Evolutionary conservation across 2,797 vertebrate species (phyloP), one percentile per base, ranked within the genome.

Genomic region (Gorsachius magnificus): DNA sequence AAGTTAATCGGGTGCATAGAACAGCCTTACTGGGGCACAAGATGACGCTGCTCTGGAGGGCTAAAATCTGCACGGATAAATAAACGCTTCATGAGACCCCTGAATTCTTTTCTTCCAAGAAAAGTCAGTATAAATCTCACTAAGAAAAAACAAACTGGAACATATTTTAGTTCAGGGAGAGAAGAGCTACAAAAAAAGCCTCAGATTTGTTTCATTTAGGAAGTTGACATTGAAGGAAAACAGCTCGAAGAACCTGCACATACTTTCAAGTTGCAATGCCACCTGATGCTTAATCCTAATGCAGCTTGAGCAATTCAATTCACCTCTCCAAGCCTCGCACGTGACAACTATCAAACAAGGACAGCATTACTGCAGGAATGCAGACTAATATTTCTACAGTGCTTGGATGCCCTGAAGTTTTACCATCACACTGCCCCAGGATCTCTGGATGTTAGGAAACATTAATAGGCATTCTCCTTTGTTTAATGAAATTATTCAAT

Each of bases 151-250:
- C 16, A 70, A 78, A 82, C 9, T 51, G 41, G 46, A 87, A 83
- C 24, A 36, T 36, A 90, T 41, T 95, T 96, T 48, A 86, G 45
- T 86, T 93, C 79, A 90, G 74, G 95, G 31, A 75, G 31, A 79
- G 12, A 45, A n/a, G n/a, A 93, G 41, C 64, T 61, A 80, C 35
- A 29, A 35, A 61, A 66, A 72, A 51, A 74, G 11, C 16, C 51
- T 57, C 38, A 58, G 8, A 45, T 89, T 57, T 61, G 48, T 93
- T 96, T 70, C 77, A 83, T 61, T 90, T 69, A 69, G 22, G 15
- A 91, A 82, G n/a, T 0, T 85, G 46, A 93, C 58, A 75, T 0
- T 85, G 84, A 94, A 87, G 26, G 51, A 89, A 86, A 93, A 57
- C 22, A 83, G 46, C 83, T 91, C 56, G 76, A 61, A 79, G 60